Evolutionary conservation across 2,888 invertebrate genomes (phyloP).

Genomic region (Nowickia ferox): DNA sequence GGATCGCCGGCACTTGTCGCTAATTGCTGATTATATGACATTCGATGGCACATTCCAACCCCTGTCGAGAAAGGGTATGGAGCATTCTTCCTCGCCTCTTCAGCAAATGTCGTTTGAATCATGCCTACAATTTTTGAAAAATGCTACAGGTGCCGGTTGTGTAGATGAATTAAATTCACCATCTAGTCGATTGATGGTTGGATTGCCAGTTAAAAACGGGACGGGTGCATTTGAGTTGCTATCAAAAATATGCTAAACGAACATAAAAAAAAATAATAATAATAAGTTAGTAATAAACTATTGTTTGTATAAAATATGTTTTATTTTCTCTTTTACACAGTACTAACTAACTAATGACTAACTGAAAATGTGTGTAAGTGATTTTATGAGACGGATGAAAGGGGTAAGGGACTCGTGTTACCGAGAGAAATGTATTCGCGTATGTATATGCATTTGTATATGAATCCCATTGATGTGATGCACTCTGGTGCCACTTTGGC

Average conservation of each 20-base stretch:
- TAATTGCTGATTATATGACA: conserved; percentile 99
- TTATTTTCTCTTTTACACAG: neutral
- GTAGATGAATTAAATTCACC: conserved; percentile 91
- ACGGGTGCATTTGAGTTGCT: conserved; percentile 89
- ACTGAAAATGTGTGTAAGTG: no score
- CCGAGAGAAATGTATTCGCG: no score
- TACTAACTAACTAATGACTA: neutral
- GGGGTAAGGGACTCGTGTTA: no score
- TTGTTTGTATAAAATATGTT: conserved; percentile 6
- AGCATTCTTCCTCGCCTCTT: conserved; percentile 94
- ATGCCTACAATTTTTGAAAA: conserved; percentile 92
- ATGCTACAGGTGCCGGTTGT: conserved; percentile 86
- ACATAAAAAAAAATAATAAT: conserved; percentile 18
- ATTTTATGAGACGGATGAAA: no score
- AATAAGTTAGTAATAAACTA: no score
- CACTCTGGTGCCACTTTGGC: no score
- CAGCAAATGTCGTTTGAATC: conserved; percentile 99
- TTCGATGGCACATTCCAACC: conserved; percentile 95
- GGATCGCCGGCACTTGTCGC: conserved; percentile 94
- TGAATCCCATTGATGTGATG: no score
- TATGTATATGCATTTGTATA: no score
- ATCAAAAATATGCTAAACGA: conserved; percentile 76
- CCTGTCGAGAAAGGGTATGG: conserved; percentile 95
- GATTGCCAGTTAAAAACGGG: conserved; percentile 91
- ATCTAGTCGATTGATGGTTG: conserved; percentile 93